Evolutionary conservation across 2,888 invertebrate genomes (phyloP).

Genomic region (Tineola bisselliella): DNA sequence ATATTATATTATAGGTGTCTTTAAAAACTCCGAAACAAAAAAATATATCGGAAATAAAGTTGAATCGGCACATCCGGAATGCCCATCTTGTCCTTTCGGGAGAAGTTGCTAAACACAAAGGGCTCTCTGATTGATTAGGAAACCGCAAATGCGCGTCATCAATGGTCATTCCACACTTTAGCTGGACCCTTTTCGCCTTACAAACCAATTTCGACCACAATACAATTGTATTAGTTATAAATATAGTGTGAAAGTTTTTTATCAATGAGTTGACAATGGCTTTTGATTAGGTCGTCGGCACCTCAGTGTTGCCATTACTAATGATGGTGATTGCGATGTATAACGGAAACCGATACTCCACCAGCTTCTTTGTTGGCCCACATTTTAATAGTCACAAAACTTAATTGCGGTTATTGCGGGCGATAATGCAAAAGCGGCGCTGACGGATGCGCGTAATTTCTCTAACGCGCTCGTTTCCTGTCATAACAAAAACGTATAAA

Average conservation of each 20-base stretch:
- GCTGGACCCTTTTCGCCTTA: not conserved
- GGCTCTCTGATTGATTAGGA: constrained; percentile 34
- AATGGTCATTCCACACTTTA: constrained; percentile 28
- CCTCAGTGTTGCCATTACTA: constrained; percentile 31
- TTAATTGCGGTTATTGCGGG: constrained; percentile 51
- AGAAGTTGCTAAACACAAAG: not conserved
- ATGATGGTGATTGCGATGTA: not conserved
- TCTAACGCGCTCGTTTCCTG: constrained; percentile 60
- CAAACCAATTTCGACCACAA: constrained; percentile 16
- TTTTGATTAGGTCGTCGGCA: constrained; percentile 26
- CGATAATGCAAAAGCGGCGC: constrained; percentile 38
- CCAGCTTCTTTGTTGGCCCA: constrained; percentile 29
- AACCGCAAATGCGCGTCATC: constrained; percentile 38
- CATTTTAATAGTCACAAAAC: constrained; percentile 24
- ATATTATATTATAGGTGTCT: not conserved
- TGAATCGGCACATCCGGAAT: not conserved
- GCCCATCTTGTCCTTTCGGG: not conserved
- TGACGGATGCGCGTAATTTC: constrained; percentile 59
- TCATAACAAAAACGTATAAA: constrained; percentile 28
- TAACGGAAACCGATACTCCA: constrained; percentile 20
- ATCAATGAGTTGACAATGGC: constrained; percentile 21
- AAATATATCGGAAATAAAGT: not conserved
- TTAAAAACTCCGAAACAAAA: not conserved
- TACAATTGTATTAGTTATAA: not conserved
- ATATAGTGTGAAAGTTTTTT: constrained; percentile 15